Conservation (phyloP, 2,888 invertebrate genomes). For the Brachyptera risi region DNA sequence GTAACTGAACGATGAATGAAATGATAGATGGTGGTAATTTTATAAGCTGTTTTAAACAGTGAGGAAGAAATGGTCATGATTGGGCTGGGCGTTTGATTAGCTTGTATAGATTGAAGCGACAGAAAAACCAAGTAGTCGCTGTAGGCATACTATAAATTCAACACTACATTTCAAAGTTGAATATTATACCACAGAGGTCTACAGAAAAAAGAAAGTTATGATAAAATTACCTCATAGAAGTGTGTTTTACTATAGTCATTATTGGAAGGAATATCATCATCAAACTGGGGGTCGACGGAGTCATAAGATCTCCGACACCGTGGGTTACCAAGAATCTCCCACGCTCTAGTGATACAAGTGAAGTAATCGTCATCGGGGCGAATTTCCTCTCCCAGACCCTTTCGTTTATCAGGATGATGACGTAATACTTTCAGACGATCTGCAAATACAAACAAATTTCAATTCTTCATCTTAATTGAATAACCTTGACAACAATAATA, state of each 20-base stretch:
- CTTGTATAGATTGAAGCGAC: too few species aligned
- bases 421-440: constrained; percentile 79
- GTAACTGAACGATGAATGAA: too few species aligned
- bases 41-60: too few species aligned
- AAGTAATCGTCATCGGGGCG: constrained; percentile 94
- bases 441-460: constrained; percentile 38
- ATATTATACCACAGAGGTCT: too few species aligned
- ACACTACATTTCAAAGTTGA: too few species aligned
- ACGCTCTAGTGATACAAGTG: constrained; percentile 96
- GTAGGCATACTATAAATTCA: too few species aligned
- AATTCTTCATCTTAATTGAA: constrained; percentile 14
- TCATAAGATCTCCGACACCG: constrained; percentile 86
- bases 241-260: constrained; percentile 69
- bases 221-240: constrained; percentile 55
- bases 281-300: constrained; percentile 93
- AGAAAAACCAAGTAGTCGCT: too few species aligned
- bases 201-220: not conserved
- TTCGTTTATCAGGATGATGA: constrained; percentile 98
- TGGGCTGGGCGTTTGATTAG: too few species aligned
- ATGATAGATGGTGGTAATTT: too few species aligned
- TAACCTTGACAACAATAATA: constrained; percentile 14
- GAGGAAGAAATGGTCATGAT: too few species aligned
- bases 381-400: constrained; percentile 83
- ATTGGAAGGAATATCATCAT: constrained; percentile 76
- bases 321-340: constrained; percentile 82